A percentile compares a stretch with the other conserved stretches of the same genome.
Evolutionary conservation across 2,113 vertebrate species (phyloP).

Genomic region (Bombycilla garrulus): DNA sequence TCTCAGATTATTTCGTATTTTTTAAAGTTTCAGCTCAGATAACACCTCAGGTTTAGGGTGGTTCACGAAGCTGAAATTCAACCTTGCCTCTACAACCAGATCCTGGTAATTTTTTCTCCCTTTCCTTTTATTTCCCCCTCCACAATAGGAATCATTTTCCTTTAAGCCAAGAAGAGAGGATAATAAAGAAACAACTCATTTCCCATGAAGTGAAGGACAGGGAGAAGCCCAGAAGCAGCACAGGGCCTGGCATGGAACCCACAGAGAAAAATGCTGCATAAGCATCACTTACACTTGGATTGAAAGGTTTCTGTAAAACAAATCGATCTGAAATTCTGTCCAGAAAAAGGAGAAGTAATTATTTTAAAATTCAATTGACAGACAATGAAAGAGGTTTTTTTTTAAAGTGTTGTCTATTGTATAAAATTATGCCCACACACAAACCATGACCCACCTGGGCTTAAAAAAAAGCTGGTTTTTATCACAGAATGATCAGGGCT

Average conservation of each 20-base stretch:
- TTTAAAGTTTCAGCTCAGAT: neutral
- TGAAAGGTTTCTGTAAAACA: neutral
- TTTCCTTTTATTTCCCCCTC: neutral
- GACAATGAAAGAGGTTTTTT: neutral
- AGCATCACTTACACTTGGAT: neutral
- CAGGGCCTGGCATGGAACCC: neutral
- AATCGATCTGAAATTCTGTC: neutral
- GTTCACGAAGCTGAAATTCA: neutral
- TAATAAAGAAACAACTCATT: neutral
- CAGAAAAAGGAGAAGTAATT: neutral
- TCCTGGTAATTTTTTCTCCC: neutral
- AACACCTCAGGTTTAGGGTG: neutral
- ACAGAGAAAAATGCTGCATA: too few relatives aligned
- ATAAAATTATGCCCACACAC: accelerated
- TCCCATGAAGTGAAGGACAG: neutral
- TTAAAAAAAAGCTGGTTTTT: accelerated
- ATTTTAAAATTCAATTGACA: neutral
- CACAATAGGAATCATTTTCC: neutral
- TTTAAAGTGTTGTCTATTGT: accelerated
- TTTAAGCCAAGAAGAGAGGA: neutral
- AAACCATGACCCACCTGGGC: neutral
- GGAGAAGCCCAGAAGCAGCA: neutral
- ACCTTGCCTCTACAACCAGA: neutral
- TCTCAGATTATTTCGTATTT: neutral
- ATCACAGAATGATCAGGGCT: neutral